Evolutionary conservation across 2,888 invertebrate species (phyloP), one percentile per base, ranked within the genome.

Genomic region (Imbricaverruca yamaguchii): DNA sequence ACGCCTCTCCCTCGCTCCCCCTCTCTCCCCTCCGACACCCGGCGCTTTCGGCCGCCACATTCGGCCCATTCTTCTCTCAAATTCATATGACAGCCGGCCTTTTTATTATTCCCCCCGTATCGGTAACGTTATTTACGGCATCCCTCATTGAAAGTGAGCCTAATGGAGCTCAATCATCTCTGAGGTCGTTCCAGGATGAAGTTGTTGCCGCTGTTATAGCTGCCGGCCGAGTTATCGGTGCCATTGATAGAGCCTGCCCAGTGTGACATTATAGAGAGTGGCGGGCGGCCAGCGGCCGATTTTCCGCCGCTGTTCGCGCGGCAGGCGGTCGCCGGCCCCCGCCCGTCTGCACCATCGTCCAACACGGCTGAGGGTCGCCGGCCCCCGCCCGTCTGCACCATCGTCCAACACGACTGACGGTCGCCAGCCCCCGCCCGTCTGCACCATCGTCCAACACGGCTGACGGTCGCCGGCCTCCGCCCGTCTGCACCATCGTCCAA

Each of bases 61-160:
- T 74, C 74, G 74, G 23, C 21, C 53, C 74, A 74, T 74, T 74
- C 74, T 74, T 74, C 74, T 53, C 74, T 74, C 74, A 53, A 74
- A 74, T 74, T 74, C 74, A 74, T 74, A 74, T 74, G 74, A 74
- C 74, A 74, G 74, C 74, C 39, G 18, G 53, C 39, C 74, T 74
- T 74, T 74, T 74, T 74, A 74, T 74, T 74, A 74, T 74, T 74
- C 74, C 74, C 74, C 21, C 53, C 53, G 53, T 53, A 39, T 39
- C 53, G 18, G 53, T 12, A 2, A 53, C 53, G 39, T 74, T 74
- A 74, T 74, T 74, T 74, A 74, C 74, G 74, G 53, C 74, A 74
- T 39, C 53, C 53, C 74, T 74, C 74, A 74, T 74, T 74, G 74
- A 74, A 53, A 39, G 53, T 74, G 74, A 74, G 39, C 74, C 74